These are phyloP conservation scores for Geococcyx californianus DNA, from an alignment of 2,113 vertebrate genomes.

Conservation along the genomic window DNA sequence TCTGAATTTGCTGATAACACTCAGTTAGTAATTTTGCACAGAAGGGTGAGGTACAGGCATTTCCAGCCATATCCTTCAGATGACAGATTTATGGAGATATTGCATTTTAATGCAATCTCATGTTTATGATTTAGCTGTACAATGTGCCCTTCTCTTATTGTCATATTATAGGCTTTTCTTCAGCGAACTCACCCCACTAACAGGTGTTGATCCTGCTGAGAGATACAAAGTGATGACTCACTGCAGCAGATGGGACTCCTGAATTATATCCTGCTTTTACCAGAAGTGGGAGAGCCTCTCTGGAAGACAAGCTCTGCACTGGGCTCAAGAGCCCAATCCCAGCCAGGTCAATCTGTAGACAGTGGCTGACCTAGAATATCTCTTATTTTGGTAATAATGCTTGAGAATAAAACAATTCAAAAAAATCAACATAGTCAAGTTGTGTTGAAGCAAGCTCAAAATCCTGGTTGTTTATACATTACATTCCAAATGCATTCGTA, in stretches of 20 bases:
- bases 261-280: not conserved
- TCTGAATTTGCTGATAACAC: conserved; percentile 24
- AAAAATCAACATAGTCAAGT: not conserved
- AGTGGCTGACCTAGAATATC: not conserved
- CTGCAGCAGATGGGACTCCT: not conserved
- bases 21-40: not conserved
- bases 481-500: not conserved
- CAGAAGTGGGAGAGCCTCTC: not conserved
- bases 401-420: not conserved
- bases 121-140: not conserved
- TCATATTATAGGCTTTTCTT: not conserved
- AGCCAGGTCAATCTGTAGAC: not conserved
- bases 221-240: not conserved
- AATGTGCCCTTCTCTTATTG: not conserved
- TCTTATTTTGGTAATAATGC: not conserved
- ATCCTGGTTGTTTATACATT: not conserved
- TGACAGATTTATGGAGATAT: conserved; percentile 38
- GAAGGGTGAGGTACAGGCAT: conserved; percentile 5
- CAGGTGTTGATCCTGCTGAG: not conserved
- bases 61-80: conserved; percentile 30
- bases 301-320: not conserved
- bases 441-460: not conserved
- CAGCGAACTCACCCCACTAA: not conserved
- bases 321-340: not conserved
- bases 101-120: conserved; percentile 14